These are phyloP conservation scores for Cichlasoma orientale DNA, from an alignment of 2,797 vertebrate species.

Conservation along the genomic window DNA sequence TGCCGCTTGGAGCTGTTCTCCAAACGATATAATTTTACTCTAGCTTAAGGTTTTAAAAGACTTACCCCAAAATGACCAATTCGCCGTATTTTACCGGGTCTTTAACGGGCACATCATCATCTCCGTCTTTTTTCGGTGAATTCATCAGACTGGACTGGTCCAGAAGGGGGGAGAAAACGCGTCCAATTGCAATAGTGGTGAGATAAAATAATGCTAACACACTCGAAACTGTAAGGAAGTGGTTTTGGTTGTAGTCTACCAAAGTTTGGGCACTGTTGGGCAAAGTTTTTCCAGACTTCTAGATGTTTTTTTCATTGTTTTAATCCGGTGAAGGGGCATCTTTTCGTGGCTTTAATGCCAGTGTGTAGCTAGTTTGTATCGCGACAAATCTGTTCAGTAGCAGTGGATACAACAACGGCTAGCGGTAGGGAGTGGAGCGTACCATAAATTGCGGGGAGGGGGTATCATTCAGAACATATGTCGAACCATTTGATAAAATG, in stretches of 20 bases:
- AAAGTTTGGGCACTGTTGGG: slow-evolving; percentile 69
- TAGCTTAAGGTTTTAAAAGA: slow-evolving; percentile 36
- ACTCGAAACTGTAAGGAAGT: slow-evolving; percentile 64
- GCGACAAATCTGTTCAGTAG: slow-evolving; percentile 73
- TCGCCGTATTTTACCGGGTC: slow-evolving; percentile 96
- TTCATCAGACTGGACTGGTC: slow-evolving; percentile 87
- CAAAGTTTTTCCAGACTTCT: slow-evolving; percentile 70
- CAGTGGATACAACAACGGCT: slow-evolving; percentile 77
- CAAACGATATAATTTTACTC: slow-evolving; percentile 19
- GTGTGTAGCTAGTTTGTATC: slow-evolving; percentile 64
- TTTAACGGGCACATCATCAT: slow-evolving; percentile 90
- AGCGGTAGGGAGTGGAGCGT: slow-evolving; percentile 75
- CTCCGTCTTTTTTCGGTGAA: slow-evolving; percentile 91
- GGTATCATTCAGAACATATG: accelerated
- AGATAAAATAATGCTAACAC: slow-evolving; percentile 74
- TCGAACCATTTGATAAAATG: background rate
- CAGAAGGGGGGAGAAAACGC: slow-evolving; percentile 45
- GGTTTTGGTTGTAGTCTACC: slow-evolving; percentile 33
- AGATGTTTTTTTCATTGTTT: slow-evolving; percentile 56
- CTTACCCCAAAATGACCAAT: slow-evolving; percentile 95
- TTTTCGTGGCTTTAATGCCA: slow-evolving; percentile 62
- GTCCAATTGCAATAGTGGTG: slow-evolving; percentile 58
- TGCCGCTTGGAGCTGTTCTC: slow-evolving; percentile 14
- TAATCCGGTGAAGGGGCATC: slow-evolving; percentile 68
- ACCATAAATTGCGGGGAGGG: slow-evolving; percentile 62